Conservation (phyloP, 37 sponge, comb jelly and placozoan genomes). For the Geodia barretti region DNA sequence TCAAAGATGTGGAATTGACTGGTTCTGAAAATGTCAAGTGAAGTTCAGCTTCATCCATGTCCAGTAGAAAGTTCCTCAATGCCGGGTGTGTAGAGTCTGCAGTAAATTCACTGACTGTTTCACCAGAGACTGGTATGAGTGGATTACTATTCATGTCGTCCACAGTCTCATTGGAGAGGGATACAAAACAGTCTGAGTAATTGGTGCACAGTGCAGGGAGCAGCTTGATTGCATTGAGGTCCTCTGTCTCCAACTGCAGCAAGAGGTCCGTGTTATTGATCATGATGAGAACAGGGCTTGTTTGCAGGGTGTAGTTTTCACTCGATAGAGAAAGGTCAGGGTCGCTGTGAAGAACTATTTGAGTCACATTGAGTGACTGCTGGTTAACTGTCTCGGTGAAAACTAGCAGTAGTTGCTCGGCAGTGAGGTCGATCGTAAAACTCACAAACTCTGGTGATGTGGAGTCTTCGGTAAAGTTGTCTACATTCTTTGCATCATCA, state of each 20-base stretch:
- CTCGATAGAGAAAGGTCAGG: background rate
- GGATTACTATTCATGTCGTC: constrained; percentile 80
- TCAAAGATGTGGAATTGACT: constrained; percentile 53
- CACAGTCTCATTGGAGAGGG: constrained; percentile 42
- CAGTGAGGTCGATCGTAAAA: constrained; percentile 70
- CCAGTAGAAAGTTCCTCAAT: constrained; percentile 50
- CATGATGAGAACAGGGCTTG: constrained; percentile 22
- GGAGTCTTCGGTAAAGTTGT: constrained; percentile 38
- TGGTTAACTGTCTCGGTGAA: constrained; percentile 85
- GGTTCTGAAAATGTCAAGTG: constrained; percentile 76
- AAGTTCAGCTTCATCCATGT: constrained; percentile 70
- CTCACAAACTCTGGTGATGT: constrained; percentile 58
- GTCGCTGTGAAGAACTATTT: constrained; percentile 64
- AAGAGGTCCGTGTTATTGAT: constrained; percentile 48
- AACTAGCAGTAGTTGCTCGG: constrained; percentile 48
- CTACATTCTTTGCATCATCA: constrained; percentile 21
- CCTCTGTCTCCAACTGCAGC: constrained; percentile 41
- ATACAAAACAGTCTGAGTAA: constrained; percentile 53
- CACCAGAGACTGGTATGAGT: constrained; percentile 30
- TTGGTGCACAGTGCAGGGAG: constrained; percentile 61
- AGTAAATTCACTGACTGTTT: constrained; percentile 49
- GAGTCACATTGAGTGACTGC: constrained; percentile 40
- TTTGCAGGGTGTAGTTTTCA: constrained; percentile 44
- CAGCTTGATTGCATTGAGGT: constrained; percentile 81
- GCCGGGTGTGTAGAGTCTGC: constrained; percentile 59